Base-by-base conservation (phyloP, 2,113 vertebrate species). In the Eulemur macaco region DNA sequence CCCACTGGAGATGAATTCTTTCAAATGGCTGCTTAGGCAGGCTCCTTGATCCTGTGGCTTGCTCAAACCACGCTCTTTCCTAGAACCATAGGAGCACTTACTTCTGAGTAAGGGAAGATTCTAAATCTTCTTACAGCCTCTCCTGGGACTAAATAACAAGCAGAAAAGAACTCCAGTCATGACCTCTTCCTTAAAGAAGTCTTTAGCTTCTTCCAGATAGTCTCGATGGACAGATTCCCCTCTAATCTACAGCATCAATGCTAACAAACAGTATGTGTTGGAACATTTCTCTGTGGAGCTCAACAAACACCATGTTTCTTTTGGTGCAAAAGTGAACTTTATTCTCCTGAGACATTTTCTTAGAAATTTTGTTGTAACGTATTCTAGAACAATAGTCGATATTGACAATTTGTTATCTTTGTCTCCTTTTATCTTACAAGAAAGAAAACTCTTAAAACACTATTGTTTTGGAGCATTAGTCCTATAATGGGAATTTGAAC, bases 401-500 rank as follows among this genome's bases (percentile, higher is more conserved):
- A 60, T 20, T 45, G 12, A 73, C 5, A 89, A 68, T 45, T 81
- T 31, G 5, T 58, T 74, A 8, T 5, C 20, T 71, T 45, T 86
- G 42, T 84, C 25, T 83, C 25, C 37, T 60, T 82, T 96, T 69
- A 76, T 83, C 18, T 81, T 58, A 69, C 8, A 25, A 76, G 47
- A 66, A 80, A 66, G 54, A 47, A 77, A 89, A 54, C 29, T 3
- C 14, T 56, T 34, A 71, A 69, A 4, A 84, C 5, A 25, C 13
- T 81, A 66, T n/a, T 52, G 45, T 81, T 25, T 12, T 29, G 20
- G 9, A 60, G 0, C 37, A 66, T 90, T 58, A 82, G 37, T 5
- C 4, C 17, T 58, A 14, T 29, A 58, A 54, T 8, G 34, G 39
- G 18, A 78, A 56, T 68, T 18, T 78, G 12, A 60, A 17, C 29